Evolutionary conservation across 2,113 vertebrate genomes (phyloP), one percentile per base, ranked within the genome.

Genomic region (Forbesichthys agassizii): DNA sequence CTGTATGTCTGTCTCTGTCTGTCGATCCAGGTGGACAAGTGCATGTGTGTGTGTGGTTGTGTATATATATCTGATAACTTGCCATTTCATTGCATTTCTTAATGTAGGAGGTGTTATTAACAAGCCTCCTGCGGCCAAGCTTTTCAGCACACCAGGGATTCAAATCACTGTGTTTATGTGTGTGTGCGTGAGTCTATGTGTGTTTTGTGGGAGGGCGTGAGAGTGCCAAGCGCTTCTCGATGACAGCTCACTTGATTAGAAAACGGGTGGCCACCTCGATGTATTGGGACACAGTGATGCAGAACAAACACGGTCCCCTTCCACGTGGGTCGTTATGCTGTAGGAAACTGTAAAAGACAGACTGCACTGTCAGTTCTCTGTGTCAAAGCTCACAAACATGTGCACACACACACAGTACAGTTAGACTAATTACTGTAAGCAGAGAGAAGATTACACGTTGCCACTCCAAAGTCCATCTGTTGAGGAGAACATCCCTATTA

Each of bases 51-150:
- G 54, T n/a, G 54, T 18, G 54, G 5, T n/a, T 56, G 51, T 56
- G 54, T 56, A 16, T 56, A 16, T 18, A 11, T 11, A 52, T 12
- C 18, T n/a, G 71, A 73, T 47, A 69, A 78, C 75, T 6, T 61
- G 83, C 86, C 49, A 86, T 79, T 89, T 84, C 79, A 80, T 89
- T 86, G 80, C 84, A 77, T 76, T 81, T 79, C 75, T 80, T 58
- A 51, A 78, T 84, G 90, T 91, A 64, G 88, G 88, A 89, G 90
- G 90, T 88, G 88, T 89, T 79, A 58, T 81, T 81, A 77, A 84
- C 71, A 69, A 85, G 84, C 81, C 81, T 88, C 80, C 81, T 87
- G 84, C 83, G 61, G 83, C 80, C 84, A 77, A 65, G 79, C 82
- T 69, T 81, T 77, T 67, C 80, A 57, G 71, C 79, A 64, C 78